Conservation (phyloP, 2,888 invertebrate genomes). For the Drosophila anomalata region DNA sequence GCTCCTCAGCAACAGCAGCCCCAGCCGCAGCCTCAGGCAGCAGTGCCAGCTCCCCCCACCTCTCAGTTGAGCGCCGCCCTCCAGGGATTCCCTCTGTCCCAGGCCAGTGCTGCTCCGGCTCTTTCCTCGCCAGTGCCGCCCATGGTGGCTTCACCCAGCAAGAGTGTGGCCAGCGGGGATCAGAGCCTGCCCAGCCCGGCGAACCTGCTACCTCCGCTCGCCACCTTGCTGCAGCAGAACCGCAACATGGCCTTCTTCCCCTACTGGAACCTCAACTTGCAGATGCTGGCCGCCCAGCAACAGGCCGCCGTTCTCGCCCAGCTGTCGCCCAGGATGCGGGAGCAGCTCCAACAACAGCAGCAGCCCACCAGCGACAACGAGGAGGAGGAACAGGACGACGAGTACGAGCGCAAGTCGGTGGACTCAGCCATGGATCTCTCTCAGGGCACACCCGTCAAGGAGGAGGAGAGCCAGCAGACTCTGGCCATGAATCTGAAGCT, state of each 20-base stretch:
- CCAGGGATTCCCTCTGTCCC: slow-evolving; percentile 72
- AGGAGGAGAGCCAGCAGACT: slow-evolving; percentile 53
- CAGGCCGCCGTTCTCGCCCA: slow-evolving; percentile 83
- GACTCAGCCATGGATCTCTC: slow-evolving; percentile 83
- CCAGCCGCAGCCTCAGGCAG: slow-evolving; percentile 32
- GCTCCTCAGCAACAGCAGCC: slow-evolving; percentile 43
- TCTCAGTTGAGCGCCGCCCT: slow-evolving; percentile 81
- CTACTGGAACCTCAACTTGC: slow-evolving; percentile 83
- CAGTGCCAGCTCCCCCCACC: slow-evolving; percentile 29
- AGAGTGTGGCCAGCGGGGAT: slow-evolving; percentile 67
- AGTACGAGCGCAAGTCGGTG: slow-evolving; percentile 73
- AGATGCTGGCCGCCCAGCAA: slow-evolving; percentile 84
- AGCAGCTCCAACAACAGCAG: slow-evolving; percentile 66
- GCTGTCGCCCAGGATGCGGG: slow-evolving; percentile 81
- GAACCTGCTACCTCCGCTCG: slow-evolving; percentile 79
- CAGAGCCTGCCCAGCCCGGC: slow-evolving; percentile 54
- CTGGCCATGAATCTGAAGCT: slow-evolving; percentile 76
- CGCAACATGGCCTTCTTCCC: slow-evolving; percentile 83
- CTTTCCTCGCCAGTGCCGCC: slow-evolving; percentile 46
- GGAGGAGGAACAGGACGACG: slow-evolving; percentile 65
- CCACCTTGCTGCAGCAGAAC: slow-evolving; percentile 81
- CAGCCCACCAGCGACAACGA: slow-evolving; percentile 64
- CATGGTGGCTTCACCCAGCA: slow-evolving; percentile 75
- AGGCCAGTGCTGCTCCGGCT: slow-evolving; percentile 28
- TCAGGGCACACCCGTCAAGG: slow-evolving; percentile 81